phyloP scores from a whole-genome alignment of 2,888 invertebrate genomes.

The Drosophila koepferae region DNA sequence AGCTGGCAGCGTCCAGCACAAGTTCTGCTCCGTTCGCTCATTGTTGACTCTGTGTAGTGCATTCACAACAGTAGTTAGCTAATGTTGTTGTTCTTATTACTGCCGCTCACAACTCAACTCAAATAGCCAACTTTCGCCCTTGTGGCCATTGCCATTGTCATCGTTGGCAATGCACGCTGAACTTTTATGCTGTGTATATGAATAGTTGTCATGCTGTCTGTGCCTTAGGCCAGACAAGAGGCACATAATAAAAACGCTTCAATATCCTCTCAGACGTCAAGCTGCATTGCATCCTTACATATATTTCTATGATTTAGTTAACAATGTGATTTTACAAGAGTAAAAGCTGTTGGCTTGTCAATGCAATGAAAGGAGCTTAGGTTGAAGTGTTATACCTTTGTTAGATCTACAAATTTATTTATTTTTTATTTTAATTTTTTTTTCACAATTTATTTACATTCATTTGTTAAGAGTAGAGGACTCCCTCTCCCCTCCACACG shows the following conservation, averaged over 20 bases:
- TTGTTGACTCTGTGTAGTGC: conserved; percentile 70
- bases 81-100: conserved; percentile 18
- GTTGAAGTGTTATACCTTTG: neutral
- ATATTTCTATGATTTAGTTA: conserved; percentile 57
- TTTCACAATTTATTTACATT: too few relatives aligned
- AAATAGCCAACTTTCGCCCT: conserved; percentile 38
- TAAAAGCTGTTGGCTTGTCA: neutral
- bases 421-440: too few relatives aligned
- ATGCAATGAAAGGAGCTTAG: neutral
- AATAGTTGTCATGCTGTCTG: conserved; percentile 56
- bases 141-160: conserved; percentile 36
- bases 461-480: too few relatives aligned
- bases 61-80: conserved; percentile 39
- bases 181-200: conserved; percentile 60
- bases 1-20: conserved; percentile 44
- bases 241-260: neutral
- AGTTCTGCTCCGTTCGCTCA: conserved; percentile 53
- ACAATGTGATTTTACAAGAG: conserved; percentile 34
- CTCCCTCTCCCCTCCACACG: too few relatives aligned
- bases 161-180: conserved; percentile 31
- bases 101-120: conserved; percentile 11
- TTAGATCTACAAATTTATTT: too few relatives aligned
- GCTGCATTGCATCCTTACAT: conserved; percentile 28
- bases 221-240: conserved; percentile 50
- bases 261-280: neutral